Evolutionary conservation across 2,797 vertebrate species (phyloP), one percentile per base, ranked within the genome.

Genomic region (Phataginus tricuspis): DNA sequence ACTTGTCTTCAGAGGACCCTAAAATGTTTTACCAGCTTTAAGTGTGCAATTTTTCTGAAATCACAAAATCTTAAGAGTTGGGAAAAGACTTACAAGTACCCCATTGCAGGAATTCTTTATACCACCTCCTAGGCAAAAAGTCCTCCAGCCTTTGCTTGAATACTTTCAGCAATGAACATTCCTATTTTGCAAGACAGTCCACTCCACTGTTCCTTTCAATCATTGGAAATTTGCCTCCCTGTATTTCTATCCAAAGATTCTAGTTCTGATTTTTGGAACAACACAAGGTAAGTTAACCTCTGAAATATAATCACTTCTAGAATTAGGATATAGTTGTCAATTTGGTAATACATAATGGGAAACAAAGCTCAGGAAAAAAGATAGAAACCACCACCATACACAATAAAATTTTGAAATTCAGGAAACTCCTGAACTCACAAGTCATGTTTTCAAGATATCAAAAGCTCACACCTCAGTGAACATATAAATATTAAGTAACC

Each of bases 361-460:
- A 91, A 93, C 7, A 27, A 90, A 71, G 61, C 74, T 75, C 51
- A 57, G 21, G 8, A 10, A 23, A 31, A 4, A 61, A 59, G 39
- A 42, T 16, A 34, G 80, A 95, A 97, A 64, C 69, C 25, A 88
- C 63, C 29, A 71, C 51, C 49, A 71, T 23, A 91, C n/a, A 78
- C 66, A 86, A 74, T 34, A 94, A 69, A 82, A 92, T 59, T 80
- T 34, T 94, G 84, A 96, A 96, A 96, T 87, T 80, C 86, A 90
- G 80, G 71, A 93, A 97, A 86, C 86, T 74, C 94, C 19, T 94
- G 72, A 96, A 96, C 84, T 93, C 82, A 90, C 51, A 94, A 92
- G 63, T 10, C 37, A 86, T 69, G 63, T 91, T 96, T 88, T 95
- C 77, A 90, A 68, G 77, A 64, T 37, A 90, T 25, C 55, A 96